These are phyloP conservation scores for Tuta absoluta DNA, from an alignment of 2,888 invertebrate genomes.

Conservation along the genomic window DNA sequence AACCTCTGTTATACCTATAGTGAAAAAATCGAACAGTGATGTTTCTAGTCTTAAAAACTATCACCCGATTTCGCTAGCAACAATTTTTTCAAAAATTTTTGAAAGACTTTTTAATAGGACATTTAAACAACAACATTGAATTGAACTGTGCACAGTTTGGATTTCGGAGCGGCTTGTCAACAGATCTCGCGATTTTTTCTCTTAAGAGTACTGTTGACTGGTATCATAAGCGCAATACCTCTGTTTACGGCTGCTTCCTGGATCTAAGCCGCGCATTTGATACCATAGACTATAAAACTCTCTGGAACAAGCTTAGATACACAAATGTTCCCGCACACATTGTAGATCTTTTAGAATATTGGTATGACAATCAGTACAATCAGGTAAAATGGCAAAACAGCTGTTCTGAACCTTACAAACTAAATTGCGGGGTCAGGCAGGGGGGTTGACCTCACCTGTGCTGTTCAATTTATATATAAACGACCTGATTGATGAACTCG, in stretches of 20 bases:
- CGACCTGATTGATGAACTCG: constrained; percentile 8
- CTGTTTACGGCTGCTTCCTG: constrained; percentile 16
- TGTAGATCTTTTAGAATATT: neutral
- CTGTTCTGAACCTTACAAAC: constrained; percentile 5
- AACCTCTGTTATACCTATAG: constrained; percentile 1
- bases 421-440: constrained; percentile 18
- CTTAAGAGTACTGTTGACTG: constrained; percentile 3
- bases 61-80: neutral
- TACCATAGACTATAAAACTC: constrained; percentile 1
- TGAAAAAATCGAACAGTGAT: neutral
- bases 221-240: neutral
- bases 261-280: constrained; percentile 17
- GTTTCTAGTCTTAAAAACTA: constrained; percentile 2
- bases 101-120: neutral
- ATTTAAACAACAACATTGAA: neutral
- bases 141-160: neutral
- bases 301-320: constrained; percentile 4
- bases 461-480: constrained; percentile 8
- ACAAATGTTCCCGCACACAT: neutral
- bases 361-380: constrained; percentile 19
- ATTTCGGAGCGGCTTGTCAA: neutral
- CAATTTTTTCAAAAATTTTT: neutral
- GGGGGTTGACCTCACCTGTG: constrained; percentile 18
- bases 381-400: constrained; percentile 11
- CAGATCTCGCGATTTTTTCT: neutral